Evolutionary conservation across 2,797 vertebrate genomes (phyloP), one percentile per base, ranked within the genome.

Genomic region (Coracias cyanogaster): DNA sequence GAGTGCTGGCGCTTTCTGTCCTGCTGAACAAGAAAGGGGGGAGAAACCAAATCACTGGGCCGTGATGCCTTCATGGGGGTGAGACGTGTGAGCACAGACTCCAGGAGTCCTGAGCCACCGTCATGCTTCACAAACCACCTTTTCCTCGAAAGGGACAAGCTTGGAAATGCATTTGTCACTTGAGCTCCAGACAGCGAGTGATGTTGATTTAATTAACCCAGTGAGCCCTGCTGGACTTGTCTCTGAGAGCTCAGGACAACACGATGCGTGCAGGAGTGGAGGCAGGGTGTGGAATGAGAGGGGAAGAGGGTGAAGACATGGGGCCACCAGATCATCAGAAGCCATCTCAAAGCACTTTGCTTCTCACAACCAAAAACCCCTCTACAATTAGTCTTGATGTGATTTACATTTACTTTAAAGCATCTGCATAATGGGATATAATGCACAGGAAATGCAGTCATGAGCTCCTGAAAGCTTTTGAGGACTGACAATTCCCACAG

Each of bases 151-250:
- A 31, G 17, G 55, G 71, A 26, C 29, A 31, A 48, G 52, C 58
- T 15, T 69, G 78, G 72, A 57, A 86, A 82, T 62, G 45, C 77
- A 69, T 94, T 94, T 96, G 93, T 94, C 95, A 79, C 73, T 94
- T 31, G 58, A 95, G 93, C 62, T 91, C 61, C 89, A 89, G 92
- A 87, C 91, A 93, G 89, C 69, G 61, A 88, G 46, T 0, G 10
- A 86, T 1, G 10, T 72, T 94, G 94, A 96, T 96, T 95, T 93
- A 93, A 96, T 96, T 96, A 97, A 93, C 94, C 87, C 51, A 6
- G 54, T 3, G 62, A 90, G 87, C 89, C 72, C 82, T 84, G 73
- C 77, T 94, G 93, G 87, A 77, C 65, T 78, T 45, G 87, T 62
- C 82, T 94, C 2, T 3, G 1, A 65, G 70, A 64, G 89, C 80